Base-by-base conservation (phyloP, 2,113 vertebrate species). In the Perca fluviatilis region DNA sequence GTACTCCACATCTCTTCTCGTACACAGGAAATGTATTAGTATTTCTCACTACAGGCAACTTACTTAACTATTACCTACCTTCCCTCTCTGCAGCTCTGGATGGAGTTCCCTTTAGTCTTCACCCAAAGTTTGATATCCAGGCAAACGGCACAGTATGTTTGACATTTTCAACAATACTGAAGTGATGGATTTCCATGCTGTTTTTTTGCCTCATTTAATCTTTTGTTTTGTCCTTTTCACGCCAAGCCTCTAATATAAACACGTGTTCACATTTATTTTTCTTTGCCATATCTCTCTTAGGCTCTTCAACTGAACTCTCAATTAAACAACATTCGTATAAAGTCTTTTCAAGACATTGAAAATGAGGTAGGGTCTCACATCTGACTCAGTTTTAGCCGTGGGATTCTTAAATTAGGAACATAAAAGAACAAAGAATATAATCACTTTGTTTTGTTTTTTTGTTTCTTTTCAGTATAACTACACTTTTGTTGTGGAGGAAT, bases 291-390 rank as follows among this genome's bases (percentile, higher is more conserved):
- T 74, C 15, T 65, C 18, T 80, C 33, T 53, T 14, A 91, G 92
- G 50, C 33, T 62, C 70, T 76, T 30, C 85, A 89, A n/a, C 63
- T 93, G 6, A 94, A 87, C 73, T 79, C 90, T 23, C 93, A 88
- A 25, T 83, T 91, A 2, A 93, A 65, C 63, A 93, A 95, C 71
- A 93, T 97, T 25, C 93, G 87, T 0, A 96, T 98, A n/a, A 98
- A 97, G 77, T 97, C 97, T 0, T 76, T 96, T 1, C 95, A 96
- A 0, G 97, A 98, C 54, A 98, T 98, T 30, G 97, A 98, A 80
- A 94, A 95, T 5, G 97, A 98, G 95, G 97, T 97, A 82, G 43
- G 90, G 3, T 64, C 33, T 64, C 33, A 1, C 18, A 14, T 68
- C 14, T 62, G 19, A 51, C 46, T 61, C 23, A n/a, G 14, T 30